Evolutionary conservation across 2,888 invertebrate genomes (phyloP), one percentile per base, ranked within the genome.

Genomic region (Archaeoteleia sp.): DNA sequence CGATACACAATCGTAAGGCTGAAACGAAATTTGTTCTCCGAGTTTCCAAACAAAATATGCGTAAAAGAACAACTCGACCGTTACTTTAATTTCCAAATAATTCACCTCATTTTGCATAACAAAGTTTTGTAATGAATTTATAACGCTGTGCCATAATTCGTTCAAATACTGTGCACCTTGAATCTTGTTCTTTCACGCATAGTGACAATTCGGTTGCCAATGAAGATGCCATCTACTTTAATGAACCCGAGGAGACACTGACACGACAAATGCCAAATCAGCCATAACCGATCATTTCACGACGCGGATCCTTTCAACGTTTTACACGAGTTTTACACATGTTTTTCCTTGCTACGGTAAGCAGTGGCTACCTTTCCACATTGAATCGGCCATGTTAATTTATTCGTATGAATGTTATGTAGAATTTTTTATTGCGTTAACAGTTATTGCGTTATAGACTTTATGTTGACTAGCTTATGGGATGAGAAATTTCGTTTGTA

Each of bases 301-400:
- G 43, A 53, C 20, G 55, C 45, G 39, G 35, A 46, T 55, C 25
- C 29, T 27, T 51, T 45, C 37, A 51, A 30, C 51, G 68, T 53
- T 58, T 63, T 67, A 45, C 40, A 49, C 49, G 37, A 54, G 48
- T 53, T n/a, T n/a, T n/a, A n/a, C n/a, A n/a, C n/a, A n/a, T n/a
- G 53, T 67, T 58, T 54, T 43, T 43, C 54, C 45, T 46, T 42
- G 25, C 43, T 55, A 39, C 30, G 67, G 45, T 43, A 34, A 63
- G 43, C 53, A 39, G 45, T 65, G 67, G 62, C 58, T 69, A 46
- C 39, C 63, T 67, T 75, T 74, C 71, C 72, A 71, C 71, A 74
- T 68, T 70, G 63, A 75, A 73, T 76, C 63, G 73, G 75, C 73
- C 74, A 74, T 77, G 78, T 78, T 78, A 72, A 76, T 76, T 79